phyloP scores from a whole-genome alignment of 2,113 vertebrate genomes.

The Stercorarius parasiticus region DNA sequence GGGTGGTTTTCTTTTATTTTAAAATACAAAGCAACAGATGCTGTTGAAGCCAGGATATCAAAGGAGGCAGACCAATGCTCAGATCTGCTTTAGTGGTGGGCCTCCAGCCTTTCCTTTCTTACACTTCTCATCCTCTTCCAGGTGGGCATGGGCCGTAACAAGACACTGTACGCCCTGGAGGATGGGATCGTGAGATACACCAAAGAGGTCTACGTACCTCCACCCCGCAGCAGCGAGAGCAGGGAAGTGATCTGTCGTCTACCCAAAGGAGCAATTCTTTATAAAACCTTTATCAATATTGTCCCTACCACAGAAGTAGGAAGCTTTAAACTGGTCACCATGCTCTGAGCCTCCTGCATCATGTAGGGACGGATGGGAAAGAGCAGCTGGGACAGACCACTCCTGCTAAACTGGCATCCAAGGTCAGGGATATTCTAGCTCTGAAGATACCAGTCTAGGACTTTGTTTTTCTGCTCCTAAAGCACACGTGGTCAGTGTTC shows the following conservation, averaged over 20 bases:
- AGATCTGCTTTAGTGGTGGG: not conserved
- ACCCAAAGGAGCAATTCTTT: slow-evolving; percentile 86
- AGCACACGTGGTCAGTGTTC: not conserved
- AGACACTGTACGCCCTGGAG: slow-evolving; percentile 88
- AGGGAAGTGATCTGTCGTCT: slow-evolving; percentile 79
- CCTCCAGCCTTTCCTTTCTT: not conserved
- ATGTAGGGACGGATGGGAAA: accelerated
- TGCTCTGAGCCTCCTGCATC: slow-evolving; percentile 75
- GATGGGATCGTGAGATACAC: slow-evolving; percentile 89
- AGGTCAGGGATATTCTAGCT: not conserved
- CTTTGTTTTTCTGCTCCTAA: not conserved
- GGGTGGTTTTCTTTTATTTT: not conserved
- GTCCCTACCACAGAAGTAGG: slow-evolving; percentile 84
- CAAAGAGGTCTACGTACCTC: slow-evolving; percentile 90
- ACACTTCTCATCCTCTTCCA: slow-evolving; percentile 30
- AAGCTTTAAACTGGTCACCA: slow-evolving; percentile 85
- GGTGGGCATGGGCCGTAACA: slow-evolving; percentile 92
- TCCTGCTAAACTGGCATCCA: not conserved
- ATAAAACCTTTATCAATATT: slow-evolving; percentile 93
- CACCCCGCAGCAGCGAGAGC: slow-evolving; percentile 75
- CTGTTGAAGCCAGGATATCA: not conserved
- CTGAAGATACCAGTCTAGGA: not conserved
- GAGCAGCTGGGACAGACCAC: not conserved
- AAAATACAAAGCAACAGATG: slow-evolving; percentile 2
- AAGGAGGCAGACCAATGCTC: not conserved